Conservation (phyloP, 2,888 invertebrate genomes). For the Pollenia amentaria region DNA sequence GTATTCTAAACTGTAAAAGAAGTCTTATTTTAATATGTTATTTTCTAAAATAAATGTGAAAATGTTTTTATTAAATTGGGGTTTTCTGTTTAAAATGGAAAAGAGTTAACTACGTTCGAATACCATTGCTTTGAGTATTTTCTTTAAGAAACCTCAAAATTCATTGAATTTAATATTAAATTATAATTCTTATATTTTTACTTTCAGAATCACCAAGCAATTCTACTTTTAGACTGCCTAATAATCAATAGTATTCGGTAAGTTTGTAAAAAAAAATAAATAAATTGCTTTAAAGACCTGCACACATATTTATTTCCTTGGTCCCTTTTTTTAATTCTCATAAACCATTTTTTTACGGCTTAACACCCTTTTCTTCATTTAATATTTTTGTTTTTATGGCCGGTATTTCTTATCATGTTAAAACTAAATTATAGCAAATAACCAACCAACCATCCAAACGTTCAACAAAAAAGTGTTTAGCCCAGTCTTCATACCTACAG, state of each 20-base stretch:
- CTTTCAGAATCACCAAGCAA: constrained; percentile 3
- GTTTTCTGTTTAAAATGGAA: no score
- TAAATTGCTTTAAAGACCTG: neutral
- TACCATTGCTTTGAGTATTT: neutral
- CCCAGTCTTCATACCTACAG: constrained; percentile 19
- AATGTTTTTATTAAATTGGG: no score
- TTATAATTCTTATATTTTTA: neutral
- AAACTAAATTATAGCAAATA: constrained; percentile 54
- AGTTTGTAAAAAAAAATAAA: constrained; percentile 1
- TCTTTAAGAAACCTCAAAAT: neutral
- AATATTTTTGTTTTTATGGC: constrained; percentile 42
- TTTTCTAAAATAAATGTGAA: no score
- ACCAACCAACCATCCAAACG: constrained; percentile 30
- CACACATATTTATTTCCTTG: neutral
- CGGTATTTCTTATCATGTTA: constrained; percentile 52
- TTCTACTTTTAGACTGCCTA: neutral
- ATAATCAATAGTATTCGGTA: neutral
- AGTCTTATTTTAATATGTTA: no score
- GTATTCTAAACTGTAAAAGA: no score
- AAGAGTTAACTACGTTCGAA: no score
- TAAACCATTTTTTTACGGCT: constrained; percentile 14
- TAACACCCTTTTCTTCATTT: constrained; percentile 42
- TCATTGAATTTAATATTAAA: neutral
- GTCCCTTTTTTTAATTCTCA: constrained; percentile 8
- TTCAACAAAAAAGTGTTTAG: neutral